Percentiles rank a stretch among this genome's conserved stretches.
phyloP scores from a whole-genome alignment of 92 coral and sea anemone genomes.

The Zoanthus gigantus region DNA sequence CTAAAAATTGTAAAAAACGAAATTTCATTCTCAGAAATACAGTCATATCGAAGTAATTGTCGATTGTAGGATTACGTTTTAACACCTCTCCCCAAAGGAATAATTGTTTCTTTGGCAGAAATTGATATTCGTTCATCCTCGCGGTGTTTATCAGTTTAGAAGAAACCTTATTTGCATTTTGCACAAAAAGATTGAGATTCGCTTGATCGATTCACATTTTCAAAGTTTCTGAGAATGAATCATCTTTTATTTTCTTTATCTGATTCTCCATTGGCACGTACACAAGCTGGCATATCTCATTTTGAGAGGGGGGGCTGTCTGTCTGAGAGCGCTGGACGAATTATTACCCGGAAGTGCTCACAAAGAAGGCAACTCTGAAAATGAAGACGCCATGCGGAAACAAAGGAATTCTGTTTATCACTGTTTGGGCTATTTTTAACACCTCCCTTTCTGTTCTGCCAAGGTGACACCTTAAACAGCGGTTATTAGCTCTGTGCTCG shows the following conservation, averaged over 20 bases:
- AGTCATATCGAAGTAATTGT: neutral
- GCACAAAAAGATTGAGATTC: slow-evolving; percentile 30
- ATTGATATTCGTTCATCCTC: slow-evolving; percentile 27
- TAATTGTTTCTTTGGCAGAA: neutral
- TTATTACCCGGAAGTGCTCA: slow-evolving; percentile 45
- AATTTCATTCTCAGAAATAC: neutral
- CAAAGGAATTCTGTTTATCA: slow-evolving; percentile 44
- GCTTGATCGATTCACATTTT: slow-evolving; percentile 39
- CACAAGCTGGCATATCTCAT: neutral
- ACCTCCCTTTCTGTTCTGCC: slow-evolving; percentile 3
- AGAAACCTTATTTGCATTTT: slow-evolving; percentile 48
- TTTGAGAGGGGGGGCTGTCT: neutral
- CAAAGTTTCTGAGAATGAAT: neutral
- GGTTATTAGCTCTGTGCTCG: neutral
- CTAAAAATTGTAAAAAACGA: neutral
- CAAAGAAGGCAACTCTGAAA: slow-evolving; percentile 5
- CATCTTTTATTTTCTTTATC: neutral
- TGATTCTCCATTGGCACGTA: slow-evolving; percentile 17
- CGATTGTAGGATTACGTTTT: neutral
- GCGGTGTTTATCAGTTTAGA: slow-evolving; percentile 27
- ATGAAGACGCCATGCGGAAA: slow-evolving; percentile 36
- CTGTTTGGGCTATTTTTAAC: slow-evolving; percentile 31
- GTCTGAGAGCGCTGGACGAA: neutral
- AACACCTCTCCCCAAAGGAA: slow-evolving; percentile 34
- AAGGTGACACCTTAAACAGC: slow-evolving; percentile 18